Base-by-base conservation (phyloP, 2,797 vertebrate genomes). In the Pangasius sanitwongsei region DNA sequence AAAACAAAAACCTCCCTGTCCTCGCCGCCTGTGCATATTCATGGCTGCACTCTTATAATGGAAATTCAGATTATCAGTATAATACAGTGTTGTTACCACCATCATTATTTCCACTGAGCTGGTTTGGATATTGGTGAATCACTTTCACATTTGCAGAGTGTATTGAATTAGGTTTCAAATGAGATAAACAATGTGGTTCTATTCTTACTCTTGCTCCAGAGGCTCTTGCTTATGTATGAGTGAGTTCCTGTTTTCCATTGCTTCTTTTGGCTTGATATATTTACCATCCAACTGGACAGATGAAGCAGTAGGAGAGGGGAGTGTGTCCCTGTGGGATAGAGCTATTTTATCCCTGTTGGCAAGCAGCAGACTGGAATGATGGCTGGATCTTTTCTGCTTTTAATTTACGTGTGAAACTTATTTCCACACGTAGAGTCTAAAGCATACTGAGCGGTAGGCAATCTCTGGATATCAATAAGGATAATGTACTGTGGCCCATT, bases 1-100 rank as follows among this genome's bases (percentile, higher is more conserved):
- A 90, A 89, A 87, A 89, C 86, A 89, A 91, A 90, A 91, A 90
- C 89, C 85, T 89, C 63, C 77, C 87, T 65, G 83, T 82, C 69
- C 83, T 55, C 59, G 81, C 87, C 70, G 63, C 82, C 88, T 90
- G 86, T 90, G 90, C 41, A 48, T 89, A 83, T 91, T 91, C 89
- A 87, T 50, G 75, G 83, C 65, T n/a, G 69, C 59, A 23, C 59
- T 84, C 83, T 89, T 87, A 89, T 80, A 90, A 87, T 89, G 80
- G 78, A 91, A 92, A 86, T 82, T 65, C 86, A 88, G 41, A 91
- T 90, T 83, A 91, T 87, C 72, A 12, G 41, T 12, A 31, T 69
- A 87, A 84, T 28, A 83, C n/a, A 61, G 70, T 67, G 61, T 74
- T 83, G 80, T 80, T 85, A 77, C 67, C 59, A 23, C 87, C 57